These are phyloP conservation scores for Hestina assimilis DNA, from an alignment of 1,140 invertebrate genomes.

Conservation along the genomic window DNA sequence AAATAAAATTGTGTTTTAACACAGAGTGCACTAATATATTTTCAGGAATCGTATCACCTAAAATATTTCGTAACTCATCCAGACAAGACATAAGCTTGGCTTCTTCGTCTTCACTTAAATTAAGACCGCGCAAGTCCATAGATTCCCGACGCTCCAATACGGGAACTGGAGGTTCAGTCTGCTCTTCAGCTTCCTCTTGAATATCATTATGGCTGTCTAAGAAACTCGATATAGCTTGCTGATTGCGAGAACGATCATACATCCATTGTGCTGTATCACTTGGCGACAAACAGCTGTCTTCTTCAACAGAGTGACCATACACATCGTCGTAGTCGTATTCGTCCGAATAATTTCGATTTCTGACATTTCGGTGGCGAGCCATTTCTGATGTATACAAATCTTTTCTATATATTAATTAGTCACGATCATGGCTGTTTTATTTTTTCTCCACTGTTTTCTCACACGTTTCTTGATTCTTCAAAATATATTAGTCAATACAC, in stretches of 20 bases:
- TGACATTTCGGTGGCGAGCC: slow-evolving; percentile 88
- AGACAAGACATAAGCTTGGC: slow-evolving; percentile 89
- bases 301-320: slow-evolving; percentile 95
- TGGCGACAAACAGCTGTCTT: slow-evolving; percentile 92
- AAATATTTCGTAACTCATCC: slow-evolving; percentile 88
- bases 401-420: too few relatives aligned
- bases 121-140: slow-evolving; percentile 72
- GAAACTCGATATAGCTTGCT: slow-evolving; percentile 86
- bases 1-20: slow-evolving; percentile 83
- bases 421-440: too few relatives aligned
- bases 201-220: slow-evolving; percentile 85
- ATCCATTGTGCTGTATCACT: slow-evolving; percentile 91
- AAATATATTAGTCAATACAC: background rate
- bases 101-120: slow-evolving; percentile 82
- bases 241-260: slow-evolving; percentile 85
- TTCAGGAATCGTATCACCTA: slow-evolving; percentile 88
- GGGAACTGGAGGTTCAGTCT: slow-evolving; percentile 42
- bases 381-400: slow-evolving; percentile 72
- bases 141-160: slow-evolving; percentile 56
- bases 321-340: slow-evolving; percentile 96
- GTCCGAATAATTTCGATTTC: slow-evolving; percentile 87
- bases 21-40: slow-evolving; percentile 80
- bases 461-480: slow-evolving; percentile 4
- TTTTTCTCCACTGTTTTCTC: too few relatives aligned
- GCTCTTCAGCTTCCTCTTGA: slow-evolving; percentile 84